Evolutionary conservation across 1,140 invertebrate genomes (phyloP).

Genomic region (Sesamia nonagrioides): DNA sequence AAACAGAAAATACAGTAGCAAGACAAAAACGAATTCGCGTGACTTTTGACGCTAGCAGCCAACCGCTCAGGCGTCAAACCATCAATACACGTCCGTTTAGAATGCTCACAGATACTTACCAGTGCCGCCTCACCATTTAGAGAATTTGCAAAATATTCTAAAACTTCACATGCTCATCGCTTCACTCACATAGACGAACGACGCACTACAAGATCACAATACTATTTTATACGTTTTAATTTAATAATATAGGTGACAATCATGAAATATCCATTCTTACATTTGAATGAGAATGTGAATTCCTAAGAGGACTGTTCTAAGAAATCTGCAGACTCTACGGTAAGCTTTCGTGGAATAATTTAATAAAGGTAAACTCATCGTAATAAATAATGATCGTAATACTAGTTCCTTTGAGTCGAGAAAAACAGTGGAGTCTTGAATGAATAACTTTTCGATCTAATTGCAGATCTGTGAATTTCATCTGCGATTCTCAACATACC

Average conservation of each 20-base stretch:
- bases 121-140: neutral
- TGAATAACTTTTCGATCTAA: neutral
- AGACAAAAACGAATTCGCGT: neutral
- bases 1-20: neutral
- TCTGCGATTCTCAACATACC: too few relatives aligned
- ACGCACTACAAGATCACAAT: too few relatives aligned
- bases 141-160: conserved; percentile 12
- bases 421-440: neutral
- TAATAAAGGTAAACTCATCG: neutral
- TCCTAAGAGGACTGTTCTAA: neutral
- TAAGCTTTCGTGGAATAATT: neutral
- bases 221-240: too few relatives aligned
- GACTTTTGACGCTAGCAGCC: neutral
- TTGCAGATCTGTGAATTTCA: conserved; percentile 2
- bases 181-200: too few relatives aligned
- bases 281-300: neutral
- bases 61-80: neutral
- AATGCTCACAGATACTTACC: conserved; percentile 20
- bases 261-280: too few relatives aligned
- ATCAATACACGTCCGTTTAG: conserved; percentile 31
- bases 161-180: too few relatives aligned
- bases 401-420: neutral
- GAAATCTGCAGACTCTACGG: neutral
- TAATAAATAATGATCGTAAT: neutral
- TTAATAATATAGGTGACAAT: too few relatives aligned